Percentiles rank a stretch among this genome's conserved stretches.
Conservation (phyloP, 1,140 invertebrate species). For the Drosophila virilis region DNA sequence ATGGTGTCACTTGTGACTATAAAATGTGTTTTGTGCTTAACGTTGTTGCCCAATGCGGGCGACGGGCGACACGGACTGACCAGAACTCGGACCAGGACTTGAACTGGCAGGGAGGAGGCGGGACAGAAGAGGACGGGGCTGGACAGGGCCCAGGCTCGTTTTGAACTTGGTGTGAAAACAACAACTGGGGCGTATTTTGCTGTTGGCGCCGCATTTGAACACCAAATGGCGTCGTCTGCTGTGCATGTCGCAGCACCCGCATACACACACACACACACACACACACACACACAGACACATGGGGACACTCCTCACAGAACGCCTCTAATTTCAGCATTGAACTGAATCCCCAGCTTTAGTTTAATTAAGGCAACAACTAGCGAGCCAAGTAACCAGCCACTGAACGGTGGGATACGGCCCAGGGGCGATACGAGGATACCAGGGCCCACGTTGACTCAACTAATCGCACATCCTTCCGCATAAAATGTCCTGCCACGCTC, state of each 20-base stretch:
- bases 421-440: constrained; percentile 14
- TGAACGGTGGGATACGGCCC: constrained; percentile 43
- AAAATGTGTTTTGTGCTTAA: constrained; percentile 82
- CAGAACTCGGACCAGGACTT: constrained; percentile 23
- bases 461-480: constrained; percentile 81
- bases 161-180: constrained; percentile 78
- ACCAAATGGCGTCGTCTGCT: constrained; percentile 77
- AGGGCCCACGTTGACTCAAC: constrained; percentile 71
- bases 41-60: constrained; percentile 68
- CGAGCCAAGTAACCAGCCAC: constrained; percentile 70
- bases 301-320: constrained; percentile 51
- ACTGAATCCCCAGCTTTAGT: constrained; percentile 77
- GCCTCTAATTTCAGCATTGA: constrained; percentile 81
- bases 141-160: constrained; percentile 40
- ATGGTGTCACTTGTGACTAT: constrained; percentile 83
- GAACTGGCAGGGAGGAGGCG: not conserved
- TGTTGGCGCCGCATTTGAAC: constrained; percentile 79
- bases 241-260: constrained; percentile 51
- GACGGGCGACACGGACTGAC: constrained; percentile 39
- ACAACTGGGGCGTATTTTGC: constrained; percentile 82
- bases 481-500: constrained; percentile 57
- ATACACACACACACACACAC: constrained; percentile 22
- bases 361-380: constrained; percentile 82
- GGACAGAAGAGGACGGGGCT: constrained; percentile 5
- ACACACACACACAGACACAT: constrained; percentile 30